Evolutionary conservation across 2,888 invertebrate genomes (phyloP), one percentile per base, ranked within the genome.

Genomic region (Boloria selene): DNA sequence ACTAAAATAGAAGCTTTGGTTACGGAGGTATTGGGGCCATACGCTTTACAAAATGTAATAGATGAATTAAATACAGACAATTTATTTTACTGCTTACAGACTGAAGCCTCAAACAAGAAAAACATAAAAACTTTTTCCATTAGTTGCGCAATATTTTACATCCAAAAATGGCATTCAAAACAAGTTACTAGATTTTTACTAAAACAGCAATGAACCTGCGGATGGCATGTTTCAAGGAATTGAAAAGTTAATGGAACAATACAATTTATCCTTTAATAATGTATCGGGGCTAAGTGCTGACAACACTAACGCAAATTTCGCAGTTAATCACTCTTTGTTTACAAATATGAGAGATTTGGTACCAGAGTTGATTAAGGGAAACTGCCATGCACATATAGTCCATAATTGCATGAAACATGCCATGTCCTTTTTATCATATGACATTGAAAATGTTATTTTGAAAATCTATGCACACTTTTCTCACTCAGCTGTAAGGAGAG

Each of bases 251-350:
- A 22, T 22, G 22, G 22, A 22, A 22, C 22, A 22, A 22, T 22
- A 22, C 22, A 22, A 22, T 22, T 22, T 22, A 22, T 22, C n/a
- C n/a, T n/a, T n/a, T n/a, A n/a, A n/a, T n/a, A n/a, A n/a, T n/a
- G n/a, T n/a, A n/a, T n/a, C n/a, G n/a, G n/a, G n/a, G n/a, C n/a
- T n/a, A n/a, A n/a, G n/a, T n/a, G n/a, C n/a, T n/a, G n/a, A n/a
- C n/a, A n/a, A 60, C 78, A 79, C 61, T 79, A 81, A 80, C 74
- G 71, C 77, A n/a, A 79, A 79, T 78, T 79, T 77, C 76, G 73
- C 72, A 5, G 38, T 69, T 22, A 16, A 76, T 56, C 74, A 75
- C 61, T 77, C 73, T n/a, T 70, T 75, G 56, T 77, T 49, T 22
- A 75, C 67, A 59, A 76, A 75, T 64, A 75, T 76, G 16, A 49